Conservation (phyloP, 2,113 vertebrate species). For the Austrofundulus limnaeus region DNA sequence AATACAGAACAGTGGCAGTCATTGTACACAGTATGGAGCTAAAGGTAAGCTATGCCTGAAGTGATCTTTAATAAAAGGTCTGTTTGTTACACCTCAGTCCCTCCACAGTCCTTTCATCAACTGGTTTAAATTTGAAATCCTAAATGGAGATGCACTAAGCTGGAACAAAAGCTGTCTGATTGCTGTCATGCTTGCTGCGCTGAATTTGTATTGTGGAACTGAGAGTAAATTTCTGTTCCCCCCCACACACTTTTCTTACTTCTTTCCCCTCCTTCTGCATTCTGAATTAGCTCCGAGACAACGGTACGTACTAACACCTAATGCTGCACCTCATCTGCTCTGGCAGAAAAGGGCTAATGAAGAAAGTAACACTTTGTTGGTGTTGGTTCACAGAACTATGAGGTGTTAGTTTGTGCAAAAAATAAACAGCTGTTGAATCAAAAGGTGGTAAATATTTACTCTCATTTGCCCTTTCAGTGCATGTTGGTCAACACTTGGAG, state of each 20-base stretch:
- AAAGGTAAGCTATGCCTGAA: too few species aligned
- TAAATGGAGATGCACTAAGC: conserved; percentile 4
- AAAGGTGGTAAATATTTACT: conserved; percentile 15
- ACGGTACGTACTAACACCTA: conserved; percentile 91
- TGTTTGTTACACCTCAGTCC: conserved; percentile 47
- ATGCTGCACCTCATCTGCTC: conserved; percentile 74
- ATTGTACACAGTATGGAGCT: too few species aligned
- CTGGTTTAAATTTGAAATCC: not conserved
- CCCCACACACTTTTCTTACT: conserved; percentile 78
- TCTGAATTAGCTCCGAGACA: conserved; percentile 91
- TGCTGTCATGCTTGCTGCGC: conserved; percentile 58
- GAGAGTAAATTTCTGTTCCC: conserved; percentile 98
- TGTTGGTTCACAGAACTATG: not conserved
- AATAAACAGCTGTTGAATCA: not conserved
- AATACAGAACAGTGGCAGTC: too few species aligned
- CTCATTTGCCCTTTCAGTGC: conserved; percentile 75
- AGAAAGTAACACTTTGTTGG: conserved; percentile 32
- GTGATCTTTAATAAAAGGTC: not conserved
- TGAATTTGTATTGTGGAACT: conserved; percentile 78
- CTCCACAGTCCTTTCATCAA: not conserved
- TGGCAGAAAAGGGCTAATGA: conserved; percentile 76
- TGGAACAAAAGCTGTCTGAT: conserved; percentile 45
- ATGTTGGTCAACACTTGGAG: conserved; percentile 12
- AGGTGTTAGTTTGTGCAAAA: conserved; percentile 6
- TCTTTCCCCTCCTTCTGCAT: conserved; percentile 76